Base-by-base conservation (phyloP, 2,888 invertebrate species). In the Ashinkailepas kermadecensis region DNA sequence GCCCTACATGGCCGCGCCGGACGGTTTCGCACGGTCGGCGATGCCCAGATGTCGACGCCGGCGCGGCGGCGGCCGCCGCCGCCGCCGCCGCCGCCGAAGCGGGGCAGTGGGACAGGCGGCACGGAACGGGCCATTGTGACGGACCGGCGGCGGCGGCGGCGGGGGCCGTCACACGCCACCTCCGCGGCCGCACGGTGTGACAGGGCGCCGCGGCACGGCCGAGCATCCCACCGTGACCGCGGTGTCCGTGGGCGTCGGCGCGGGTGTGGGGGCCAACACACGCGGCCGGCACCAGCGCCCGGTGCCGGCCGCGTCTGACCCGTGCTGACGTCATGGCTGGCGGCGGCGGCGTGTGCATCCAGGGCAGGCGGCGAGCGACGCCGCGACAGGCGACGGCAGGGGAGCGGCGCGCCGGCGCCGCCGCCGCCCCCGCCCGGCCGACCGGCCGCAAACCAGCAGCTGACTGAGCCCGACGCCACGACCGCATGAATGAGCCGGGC, bases 161-260 rank as follows among this genome's bases (percentile, higher is more conserved):
- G 93, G 95, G 87, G 97, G 97, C 0, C 89, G 97, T 57, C 99
- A 99, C 64, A 99, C 99, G 89, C 99, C 99, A 87, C 90, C 99
- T 84, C 98, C 98, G 0, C 97, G 96, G 23, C 99, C 99, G 0
- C 39, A 39, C 39, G 39, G 39, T 4, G 39, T 39, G 39, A 90
- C 97, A 74, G 89, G 99, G 39, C 79, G 99, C 99, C 62, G 96
- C 99, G 82, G 98, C 98, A 0, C 99, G 99, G 87, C 98, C 98
- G 0, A 98, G 9, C 94, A 94, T 0, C 95, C 99, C 0, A 92
- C 94, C 85, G 96, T 98, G 83, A 97, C 99, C 88, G 97, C 99
- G 86, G 95, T 96, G 86, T 93, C 89, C 0, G 93, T 97, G 86
- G 95, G 97, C 0, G 87, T 95, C 7, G 94, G 94, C 92, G 87